Conservation (phyloP, 2,888 invertebrate genomes). For the Drosophila flavopinicola region DNA sequence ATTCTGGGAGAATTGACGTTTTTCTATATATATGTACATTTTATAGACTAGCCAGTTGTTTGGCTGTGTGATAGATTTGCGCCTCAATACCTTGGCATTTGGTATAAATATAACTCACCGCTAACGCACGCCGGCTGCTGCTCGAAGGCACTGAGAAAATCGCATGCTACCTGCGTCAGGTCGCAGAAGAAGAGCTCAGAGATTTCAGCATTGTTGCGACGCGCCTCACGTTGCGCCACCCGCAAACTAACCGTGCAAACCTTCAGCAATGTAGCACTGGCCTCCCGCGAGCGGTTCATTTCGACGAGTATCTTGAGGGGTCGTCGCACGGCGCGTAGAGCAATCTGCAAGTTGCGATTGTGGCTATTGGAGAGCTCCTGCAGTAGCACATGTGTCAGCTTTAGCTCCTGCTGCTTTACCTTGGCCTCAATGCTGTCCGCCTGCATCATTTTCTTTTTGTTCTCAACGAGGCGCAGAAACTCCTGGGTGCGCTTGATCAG, state of each 20-base stretch:
- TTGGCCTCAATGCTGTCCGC: constrained; percentile 81
- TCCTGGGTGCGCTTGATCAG: constrained; percentile 89
- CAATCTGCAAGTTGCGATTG: constrained; percentile 95
- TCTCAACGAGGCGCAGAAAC: constrained; percentile 83
- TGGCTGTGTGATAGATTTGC: no score
- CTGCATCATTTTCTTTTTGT: constrained; percentile 76
- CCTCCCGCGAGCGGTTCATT: constrained; percentile 84
- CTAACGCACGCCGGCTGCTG: constrained; percentile 90
- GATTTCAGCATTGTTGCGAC: constrained; percentile 83
- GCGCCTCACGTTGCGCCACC: constrained; percentile 83
- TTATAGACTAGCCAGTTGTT: no score
- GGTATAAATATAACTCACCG: constrained; percentile 85
- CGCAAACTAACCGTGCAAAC: constrained; percentile 83
- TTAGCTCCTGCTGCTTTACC: constrained; percentile 90
- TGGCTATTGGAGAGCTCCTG: constrained; percentile 95
- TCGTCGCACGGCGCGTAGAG: constrained; percentile 92
- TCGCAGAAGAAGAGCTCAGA: constrained; percentile 89
- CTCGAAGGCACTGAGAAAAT: constrained; percentile 93
- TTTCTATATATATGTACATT: no score
- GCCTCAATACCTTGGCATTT: no score
- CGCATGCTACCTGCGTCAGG: constrained; percentile 88
- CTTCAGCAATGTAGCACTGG: constrained; percentile 82
- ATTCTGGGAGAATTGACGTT: no score
- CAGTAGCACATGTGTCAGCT: constrained; percentile 93
- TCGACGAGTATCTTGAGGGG: constrained; percentile 91